Base-by-base conservation (phyloP, 2,888 invertebrate species). In the Drosophila austrosaltans region DNA sequence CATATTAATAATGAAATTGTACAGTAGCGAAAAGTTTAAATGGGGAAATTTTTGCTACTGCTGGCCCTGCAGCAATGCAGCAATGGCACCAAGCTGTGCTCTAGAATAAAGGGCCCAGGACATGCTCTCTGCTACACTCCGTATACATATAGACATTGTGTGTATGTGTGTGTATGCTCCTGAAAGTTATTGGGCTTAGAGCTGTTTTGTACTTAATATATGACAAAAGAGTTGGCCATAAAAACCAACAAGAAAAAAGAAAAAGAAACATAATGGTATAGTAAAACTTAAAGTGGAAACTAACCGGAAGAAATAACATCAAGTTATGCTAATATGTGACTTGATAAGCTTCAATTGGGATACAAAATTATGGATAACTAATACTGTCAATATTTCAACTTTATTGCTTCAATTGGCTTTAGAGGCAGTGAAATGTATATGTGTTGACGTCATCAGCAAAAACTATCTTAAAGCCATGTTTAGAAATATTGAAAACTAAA, bases 1-100 rank as follows among this genome's bases (percentile, higher is more conserved):
- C 90, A 89, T 89, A 85, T 85, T 90, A 85, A 85, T 90, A 85
- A 85, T 85, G 90, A 85, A 84, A 85, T 85, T 85, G 72, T 87
- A 85, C 87, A 75, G 89, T 85, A 78, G 89, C 89, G 89, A 77
- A 84, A 84, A 88, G 83, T 88, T 83, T 84, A 88, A 84, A 84
- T 84, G 87, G 87, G 81, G 78, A 82, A 79, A 86, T 86, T 86
- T 88, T 75, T 71, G 80, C 48, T 53, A 39, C 59, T 44, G 59
- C 66, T 58, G 66, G 77, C 79, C 87, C 87, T 84, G 78, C 89
- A 88, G 83, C 83, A 88, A 81, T 84, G 83, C 83, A 86, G 83
- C 57, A 66, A 63, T 77, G 77, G 78, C 81, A 58, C 63, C 81
- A 72, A 70, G 72, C 88, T 78, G 82, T 75, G 75, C 73, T 54